Base-by-base conservation (phyloP, 1,140 invertebrate genomes). In the Eriocheir sinensis region DNA sequence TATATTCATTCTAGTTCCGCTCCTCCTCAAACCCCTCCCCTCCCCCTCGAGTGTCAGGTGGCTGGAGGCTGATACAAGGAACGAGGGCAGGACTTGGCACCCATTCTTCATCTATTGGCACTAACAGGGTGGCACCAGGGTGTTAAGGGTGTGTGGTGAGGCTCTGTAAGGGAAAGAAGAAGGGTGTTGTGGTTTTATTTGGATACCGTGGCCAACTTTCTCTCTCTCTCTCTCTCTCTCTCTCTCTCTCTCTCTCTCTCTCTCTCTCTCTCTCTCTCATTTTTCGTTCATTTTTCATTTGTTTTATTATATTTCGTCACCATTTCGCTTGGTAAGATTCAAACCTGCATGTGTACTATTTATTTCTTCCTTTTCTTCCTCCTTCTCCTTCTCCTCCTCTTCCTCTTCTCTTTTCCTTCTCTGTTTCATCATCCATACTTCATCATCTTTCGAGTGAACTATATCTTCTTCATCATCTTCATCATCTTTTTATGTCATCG, bases 211-310 rank as follows among this genome's bases (percentile, higher is more conserved):
- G 27, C 2, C n/a, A n/a, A 72, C 44, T 48, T 15, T 48, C 44
- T 48, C 44, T 48, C 44, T 86, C 40, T 40, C 83, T 40, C 34
- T 86, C 27, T 86, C 34, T 40, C 40, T 86, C 83, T 86, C 34
- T 86, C 40, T 86, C 83, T 86, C n/a, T 86, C 83, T 36, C 34
- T 86, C 34, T 34, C 83, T 40, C 40, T 86, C 40, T 86, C 30
- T 34, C 83, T 86, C 36, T 8, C 15, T 86, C 4, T 12, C 36
- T 4, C 17, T 2, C n/a, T 2, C n/a, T 86, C 32, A 34, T 89
- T 21, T 89, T 38, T 40, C 36, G 0, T 44, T 38, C 30, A 32
- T 27, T 15, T 27, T 38, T 41, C 12, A 17, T 44, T 12, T 41
- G 0, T 89, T 34, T 89, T 34, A 21, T 34, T 86, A 21, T 21